Conservation (phyloP, 2,888 invertebrate genomes). For the Epiperipatus broadwayi region DNA sequence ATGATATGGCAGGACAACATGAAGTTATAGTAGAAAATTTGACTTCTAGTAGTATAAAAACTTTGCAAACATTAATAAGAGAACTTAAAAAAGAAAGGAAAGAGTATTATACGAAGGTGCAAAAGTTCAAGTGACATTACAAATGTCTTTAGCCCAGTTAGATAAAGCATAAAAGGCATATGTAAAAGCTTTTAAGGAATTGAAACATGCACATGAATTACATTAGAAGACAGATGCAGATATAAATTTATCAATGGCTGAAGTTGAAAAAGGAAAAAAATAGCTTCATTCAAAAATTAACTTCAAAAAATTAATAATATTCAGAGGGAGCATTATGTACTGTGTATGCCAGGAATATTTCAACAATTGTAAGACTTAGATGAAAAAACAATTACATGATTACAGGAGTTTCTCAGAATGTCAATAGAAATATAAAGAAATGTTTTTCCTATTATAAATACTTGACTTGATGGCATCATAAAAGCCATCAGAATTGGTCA, state of each 20-base stretch:
- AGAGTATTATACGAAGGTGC: conserved; percentile 57
- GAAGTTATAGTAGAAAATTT: conserved; percentile 92
- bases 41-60: conserved; percentile 65
- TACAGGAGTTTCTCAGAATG: conserved; percentile 72
- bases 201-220: conserved; percentile 80
- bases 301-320: too few relatives aligned
- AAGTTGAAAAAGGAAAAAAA: conserved; percentile 66
- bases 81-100: conserved; percentile 73
- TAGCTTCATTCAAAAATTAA: too few relatives aligned
- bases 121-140: conserved; percentile 45
- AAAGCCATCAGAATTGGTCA: too few relatives aligned
- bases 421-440: conserved; percentile 80
- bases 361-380: conserved; percentile 80
- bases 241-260: conserved; percentile 74
- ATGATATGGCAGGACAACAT: conserved; percentile 91
- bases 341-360: too few relatives aligned
- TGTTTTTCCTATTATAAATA: conserved; percentile 85
- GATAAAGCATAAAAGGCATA: conserved; percentile 67
- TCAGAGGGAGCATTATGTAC: too few relatives aligned
- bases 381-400: conserved; percentile 77
- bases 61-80: conserved; percentile 63
- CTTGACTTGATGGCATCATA: conserved; percentile 87
- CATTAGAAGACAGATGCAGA: conserved; percentile 93
- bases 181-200: conserved; percentile 83
- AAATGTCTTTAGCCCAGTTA: conserved; percentile 45